Percentiles rank a stretch among this genome's conserved stretches.
Evolutionary conservation across 1,140 invertebrate genomes (phyloP).

Genomic region (Heliothis subflexa): DNA sequence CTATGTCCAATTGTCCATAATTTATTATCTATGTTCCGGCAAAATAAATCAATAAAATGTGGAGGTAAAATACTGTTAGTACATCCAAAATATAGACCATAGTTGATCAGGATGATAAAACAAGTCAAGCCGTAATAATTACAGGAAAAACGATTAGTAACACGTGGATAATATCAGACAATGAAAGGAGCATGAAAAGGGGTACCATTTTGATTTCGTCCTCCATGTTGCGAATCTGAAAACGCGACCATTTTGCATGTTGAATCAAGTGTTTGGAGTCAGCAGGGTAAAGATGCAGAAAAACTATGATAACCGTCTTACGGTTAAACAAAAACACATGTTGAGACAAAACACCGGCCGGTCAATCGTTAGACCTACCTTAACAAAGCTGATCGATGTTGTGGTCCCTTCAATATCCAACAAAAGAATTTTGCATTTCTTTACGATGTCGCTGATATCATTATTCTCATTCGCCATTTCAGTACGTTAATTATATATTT

Average conservation of each 20-base stretch:
- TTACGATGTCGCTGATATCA: constrained; percentile 79
- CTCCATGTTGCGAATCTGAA: constrained; percentile 84
- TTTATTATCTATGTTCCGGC: background rate
- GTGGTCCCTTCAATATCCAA: constrained; percentile 85
- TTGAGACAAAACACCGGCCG: constrained; percentile 84
- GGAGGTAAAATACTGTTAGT: background rate
- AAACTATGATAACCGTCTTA: constrained; percentile 45
- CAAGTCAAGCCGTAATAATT: background rate
- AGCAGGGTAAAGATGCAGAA: background rate
- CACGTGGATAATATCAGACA: constrained; percentile 54
- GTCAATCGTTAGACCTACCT: constrained; percentile 83
- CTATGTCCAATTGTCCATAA: background rate
- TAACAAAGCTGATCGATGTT: constrained; percentile 86
- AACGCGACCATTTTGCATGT: constrained; percentile 77
- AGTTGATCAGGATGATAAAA: background rate
- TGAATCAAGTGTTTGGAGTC: constrained; percentile 8
- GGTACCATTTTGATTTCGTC: constrained; percentile 85
- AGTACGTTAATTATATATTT: constrained; percentile 62
- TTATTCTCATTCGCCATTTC: constrained; percentile 80
- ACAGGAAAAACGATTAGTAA: constrained; percentile 1
- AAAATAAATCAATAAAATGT: constrained; percentile 25
- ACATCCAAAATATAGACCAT: background rate
- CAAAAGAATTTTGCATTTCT: constrained; percentile 83
- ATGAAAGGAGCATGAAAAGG: constrained; percentile 65
- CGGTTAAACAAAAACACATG: constrained; percentile 61